Conservation (phyloP, 1,140 invertebrate genomes). For the Calliphora vicina region DNA sequence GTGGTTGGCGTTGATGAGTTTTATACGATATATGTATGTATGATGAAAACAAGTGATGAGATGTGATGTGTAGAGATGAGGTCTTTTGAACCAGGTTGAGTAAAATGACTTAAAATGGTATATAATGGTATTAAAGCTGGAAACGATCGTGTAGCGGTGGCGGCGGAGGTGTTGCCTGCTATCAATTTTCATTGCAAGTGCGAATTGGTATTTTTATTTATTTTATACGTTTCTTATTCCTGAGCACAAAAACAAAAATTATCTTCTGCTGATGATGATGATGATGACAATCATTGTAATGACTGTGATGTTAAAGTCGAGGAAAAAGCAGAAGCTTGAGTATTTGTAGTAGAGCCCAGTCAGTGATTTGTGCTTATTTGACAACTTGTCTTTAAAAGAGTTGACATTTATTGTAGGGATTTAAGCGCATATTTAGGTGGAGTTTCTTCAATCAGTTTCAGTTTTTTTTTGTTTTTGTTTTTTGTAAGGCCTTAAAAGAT, state of each 20-base stretch:
- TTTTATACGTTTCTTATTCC: conserved; percentile 52
- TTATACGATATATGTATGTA: no score
- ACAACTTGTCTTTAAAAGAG: conserved; percentile 31
- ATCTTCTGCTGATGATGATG: conserved; percentile 40
- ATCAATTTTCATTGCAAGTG: conserved; percentile 28
- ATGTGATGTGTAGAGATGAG: no score
- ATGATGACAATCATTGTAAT: neutral
- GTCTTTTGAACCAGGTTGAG: no score
- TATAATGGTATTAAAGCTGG: neutral
- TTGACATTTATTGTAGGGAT: conserved; percentile 31
- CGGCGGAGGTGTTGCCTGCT: conserved; percentile 14
- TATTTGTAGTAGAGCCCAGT: neutral
- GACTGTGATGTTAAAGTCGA: neutral
- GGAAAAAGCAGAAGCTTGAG: neutral
- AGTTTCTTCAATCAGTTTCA: conserved; percentile 1
- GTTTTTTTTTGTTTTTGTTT: conserved; percentile 16
- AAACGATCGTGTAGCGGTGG: neutral
- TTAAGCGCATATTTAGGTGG: conserved; percentile 35
- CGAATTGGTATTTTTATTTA: conserved; percentile 60
- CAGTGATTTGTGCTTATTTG: conserved; percentile 27
- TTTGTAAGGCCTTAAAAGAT: neutral
- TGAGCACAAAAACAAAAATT: conserved; percentile 39
- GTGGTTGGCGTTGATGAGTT: conserved; percentile 34
- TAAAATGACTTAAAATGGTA: no score
- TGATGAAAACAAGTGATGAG: no score